Conservation (phyloP, 2,797 vertebrate genomes). For the Schizopygopsis malacanthus region DNA sequence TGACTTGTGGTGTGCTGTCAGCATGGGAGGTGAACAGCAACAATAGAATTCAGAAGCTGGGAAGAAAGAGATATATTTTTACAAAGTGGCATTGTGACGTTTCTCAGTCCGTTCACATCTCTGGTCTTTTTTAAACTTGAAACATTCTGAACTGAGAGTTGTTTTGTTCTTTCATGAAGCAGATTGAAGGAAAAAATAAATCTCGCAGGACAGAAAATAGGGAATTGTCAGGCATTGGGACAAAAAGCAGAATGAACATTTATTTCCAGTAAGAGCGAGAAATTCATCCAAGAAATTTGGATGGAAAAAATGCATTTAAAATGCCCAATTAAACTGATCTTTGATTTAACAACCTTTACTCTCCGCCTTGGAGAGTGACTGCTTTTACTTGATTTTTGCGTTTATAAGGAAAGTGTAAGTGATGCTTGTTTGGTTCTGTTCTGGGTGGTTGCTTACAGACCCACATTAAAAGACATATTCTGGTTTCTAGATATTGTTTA, state of each 20-base stretch:
- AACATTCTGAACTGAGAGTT: neutral
- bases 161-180: conserved; percentile 6
- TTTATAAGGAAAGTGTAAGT: neutral
- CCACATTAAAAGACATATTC: neutral
- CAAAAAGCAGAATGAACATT: conserved; percentile 21
- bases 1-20: conserved; percentile 41
- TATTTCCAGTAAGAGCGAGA: conserved; percentile 9
- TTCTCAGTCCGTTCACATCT: conserved; percentile 1
- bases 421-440: neutral
- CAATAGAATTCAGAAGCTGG: neutral
- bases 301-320: neutral
- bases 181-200: neutral
- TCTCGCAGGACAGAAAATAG: neutral
- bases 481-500: neutral
- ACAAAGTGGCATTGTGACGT: neutral
- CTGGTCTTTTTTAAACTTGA: conserved; percentile 1
- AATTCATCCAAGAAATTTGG: neutral
- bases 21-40: conserved; percentile 24
- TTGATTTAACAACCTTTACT: neutral
- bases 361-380: neutral
- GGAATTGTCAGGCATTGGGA: conserved; percentile 14
- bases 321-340: neutral
- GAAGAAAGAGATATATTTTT: neutral
- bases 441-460: neutral
- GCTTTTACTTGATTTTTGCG: neutral